Base-by-base conservation (phyloP, 2,888 invertebrate genomes). In the Helleia helle region DNA sequence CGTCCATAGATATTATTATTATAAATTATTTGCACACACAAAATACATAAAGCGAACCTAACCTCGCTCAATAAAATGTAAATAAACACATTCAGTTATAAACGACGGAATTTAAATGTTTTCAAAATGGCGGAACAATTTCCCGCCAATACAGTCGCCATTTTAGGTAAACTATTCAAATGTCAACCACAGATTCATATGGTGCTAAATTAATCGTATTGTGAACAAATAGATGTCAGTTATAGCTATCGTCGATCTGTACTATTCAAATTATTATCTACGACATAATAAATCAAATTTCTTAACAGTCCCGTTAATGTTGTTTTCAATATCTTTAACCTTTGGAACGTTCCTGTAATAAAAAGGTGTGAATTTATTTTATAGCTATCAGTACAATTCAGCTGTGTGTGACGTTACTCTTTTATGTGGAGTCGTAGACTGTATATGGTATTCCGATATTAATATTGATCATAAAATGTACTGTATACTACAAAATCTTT, bases 161-260 rank as follows among this genome's bases (percentile, higher is more conserved):
- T 34, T 34, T 34, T 18, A 34, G 34, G 34, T 34, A 22, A 34
- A 34, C 34, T 34, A 34, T 34, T 34, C 22, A 34, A 34, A 11
- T 34, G 34, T 34, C 34, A 34, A 22, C 22, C 22, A 22, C 34
- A 34, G 34, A 34, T 22, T 22, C 22, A 2, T 22, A 22, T 5
- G 22, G 22, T 5, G 7, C 22, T 8, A 5, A 22, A 22, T 22
- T 22, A 22, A 8, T 6, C 22, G 22, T 22, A 22, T 22, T 22
- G 22, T 22, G 5, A 4, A 22, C 22, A 22, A 22, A 22, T n/a
- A n/a, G n/a, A n/a, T n/a, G n/a, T 22, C 22, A 22, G 22, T 7
- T 22, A 22, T 8, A 22, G 22, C 22, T 6, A 2, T 22, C 22
- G 22, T 22, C 7, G 22, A 22, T 22, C 22, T 22, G 8, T 6